phyloP scores from a whole-genome alignment of 1,140 invertebrate species.

The Mylabris phalerata region DNA sequence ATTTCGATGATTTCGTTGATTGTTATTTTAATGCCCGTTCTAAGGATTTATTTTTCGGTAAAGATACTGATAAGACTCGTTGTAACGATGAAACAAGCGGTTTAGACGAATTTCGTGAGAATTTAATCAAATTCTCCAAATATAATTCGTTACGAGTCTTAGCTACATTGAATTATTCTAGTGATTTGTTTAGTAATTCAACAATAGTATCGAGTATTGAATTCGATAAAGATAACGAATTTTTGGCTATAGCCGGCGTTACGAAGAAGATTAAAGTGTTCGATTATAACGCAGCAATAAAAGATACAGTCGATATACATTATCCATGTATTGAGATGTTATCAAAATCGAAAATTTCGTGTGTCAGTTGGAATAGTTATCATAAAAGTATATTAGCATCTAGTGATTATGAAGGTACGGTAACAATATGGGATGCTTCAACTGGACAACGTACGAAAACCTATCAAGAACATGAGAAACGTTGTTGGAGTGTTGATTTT shows the following conservation, averaged over 20 bases:
- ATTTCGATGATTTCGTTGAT: slow-evolving; percentile 86
- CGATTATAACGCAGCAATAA: slow-evolving; percentile 81
- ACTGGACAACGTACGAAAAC: slow-evolving; percentile 67
- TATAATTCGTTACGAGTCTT: slow-evolving; percentile 74
- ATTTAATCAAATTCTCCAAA: slow-evolving; percentile 81
- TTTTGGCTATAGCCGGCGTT: slow-evolving; percentile 93
- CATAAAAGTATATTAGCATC: slow-evolving; percentile 81
- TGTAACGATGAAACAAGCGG: slow-evolving; percentile 43
- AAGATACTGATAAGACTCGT: slow-evolving; percentile 35
- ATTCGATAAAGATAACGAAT: slow-evolving; percentile 95
- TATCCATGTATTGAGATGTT: slow-evolving; percentile 90
- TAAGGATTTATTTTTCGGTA: slow-evolving; percentile 61
- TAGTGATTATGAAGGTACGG: slow-evolving; percentile 93
- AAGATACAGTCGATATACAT: slow-evolving; percentile 79
- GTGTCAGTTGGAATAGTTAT: slow-evolving; percentile 91
- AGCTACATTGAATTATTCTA: slow-evolving; percentile 85
- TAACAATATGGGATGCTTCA: slow-evolving; percentile 88
- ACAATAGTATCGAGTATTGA: slow-evolving; percentile 96
- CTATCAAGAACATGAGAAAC: slow-evolving; percentile 89
- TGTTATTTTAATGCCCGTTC: slow-evolving; percentile 76
- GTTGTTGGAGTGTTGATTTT: slow-evolving; percentile 96
- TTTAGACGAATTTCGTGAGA: slow-evolving; percentile 76
- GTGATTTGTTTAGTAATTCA: slow-evolving; percentile 75
- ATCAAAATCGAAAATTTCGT: slow-evolving; percentile 92
- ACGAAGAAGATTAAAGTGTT: slow-evolving; percentile 93